phyloP scores from a whole-genome alignment of 2,888 invertebrate genomes.

The Oxycera nigricornis region DNA sequence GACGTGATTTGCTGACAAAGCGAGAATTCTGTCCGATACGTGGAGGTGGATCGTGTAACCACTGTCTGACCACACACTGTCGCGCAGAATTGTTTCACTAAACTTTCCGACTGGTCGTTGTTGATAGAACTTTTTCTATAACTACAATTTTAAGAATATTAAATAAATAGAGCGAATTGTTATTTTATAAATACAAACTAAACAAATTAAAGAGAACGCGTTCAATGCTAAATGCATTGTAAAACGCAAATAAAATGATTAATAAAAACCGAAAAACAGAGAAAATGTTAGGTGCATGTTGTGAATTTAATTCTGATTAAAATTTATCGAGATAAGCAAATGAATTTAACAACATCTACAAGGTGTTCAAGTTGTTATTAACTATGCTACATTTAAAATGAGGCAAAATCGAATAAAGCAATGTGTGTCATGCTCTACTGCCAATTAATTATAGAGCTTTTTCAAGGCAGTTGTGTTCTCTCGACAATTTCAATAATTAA shows the following conservation, averaged over 20 bases:
- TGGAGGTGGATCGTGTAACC: slow-evolving; percentile 88
- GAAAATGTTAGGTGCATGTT: slow-evolving; percentile 33
- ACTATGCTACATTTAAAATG: background rate
- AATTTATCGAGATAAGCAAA: slow-evolving; percentile 8
- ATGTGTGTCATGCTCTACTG: slow-evolving; percentile 10
- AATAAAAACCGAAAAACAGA: background rate
- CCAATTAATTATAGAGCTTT: slow-evolving; percentile 29
- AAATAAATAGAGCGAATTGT: slow-evolving; percentile 40
- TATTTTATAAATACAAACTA: slow-evolving; percentile 41
- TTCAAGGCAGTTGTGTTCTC: slow-evolving; percentile 25
- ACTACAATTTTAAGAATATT: slow-evolving; percentile 33
- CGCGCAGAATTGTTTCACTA: slow-evolving; percentile 59
- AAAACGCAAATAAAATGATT: background rate
- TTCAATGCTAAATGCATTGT: background rate
- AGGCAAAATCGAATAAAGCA: background rate
- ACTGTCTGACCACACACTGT: slow-evolving; percentile 74
- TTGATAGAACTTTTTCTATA: slow-evolving; percentile 39
- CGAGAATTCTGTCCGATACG: slow-evolving; percentile 93
- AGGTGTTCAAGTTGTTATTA: background rate
- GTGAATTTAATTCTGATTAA: slow-evolving; percentile 33
- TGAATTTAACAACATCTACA: background rate
- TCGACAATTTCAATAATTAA: slow-evolving; percentile 21
- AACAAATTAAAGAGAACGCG: background rate
- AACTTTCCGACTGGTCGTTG: slow-evolving; percentile 30
- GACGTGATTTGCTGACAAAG: slow-evolving; percentile 95